A percentile compares a stretch with the other conserved stretches of the same genome.
Evolutionary conservation across 1,140 invertebrate species (phyloP).

Genomic region (Protaetia brevitarsis): DNA sequence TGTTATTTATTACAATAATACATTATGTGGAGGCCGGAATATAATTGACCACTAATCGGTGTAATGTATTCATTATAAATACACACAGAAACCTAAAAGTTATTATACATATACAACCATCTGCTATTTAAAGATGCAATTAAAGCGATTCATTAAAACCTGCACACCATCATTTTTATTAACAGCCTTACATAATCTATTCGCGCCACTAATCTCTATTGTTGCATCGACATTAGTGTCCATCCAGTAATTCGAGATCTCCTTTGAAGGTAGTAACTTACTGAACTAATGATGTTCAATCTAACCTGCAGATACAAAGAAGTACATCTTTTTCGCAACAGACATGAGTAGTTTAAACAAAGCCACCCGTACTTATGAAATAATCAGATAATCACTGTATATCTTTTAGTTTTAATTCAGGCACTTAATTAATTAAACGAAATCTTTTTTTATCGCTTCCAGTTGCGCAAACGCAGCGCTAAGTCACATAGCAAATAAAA

Average conservation of each 20-base stretch:
- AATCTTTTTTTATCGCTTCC: not conserved
- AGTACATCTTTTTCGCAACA: not conserved
- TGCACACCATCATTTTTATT: no score
- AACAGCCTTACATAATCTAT: no score
- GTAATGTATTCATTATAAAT: no score
- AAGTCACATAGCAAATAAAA: slow-evolving; percentile 1
- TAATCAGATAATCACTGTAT: not conserved
- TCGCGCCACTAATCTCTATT: no score
- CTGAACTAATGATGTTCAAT: slow-evolving; percentile 9
- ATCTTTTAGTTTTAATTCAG: slow-evolving; percentile 8
- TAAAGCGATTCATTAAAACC: no score
- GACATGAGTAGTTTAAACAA: not conserved
- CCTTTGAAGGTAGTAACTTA: not conserved
- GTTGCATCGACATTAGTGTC: not conserved
- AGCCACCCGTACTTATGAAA: not conserved
- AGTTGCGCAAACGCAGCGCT: not conserved
- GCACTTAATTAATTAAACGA: slow-evolving; percentile 2
- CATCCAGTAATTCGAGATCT: not conserved
- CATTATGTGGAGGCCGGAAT: no score
- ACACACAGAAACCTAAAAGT: no score
- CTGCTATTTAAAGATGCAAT: no score
- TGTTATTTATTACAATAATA: no score
- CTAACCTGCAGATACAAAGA: not conserved
- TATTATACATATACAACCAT: no score
- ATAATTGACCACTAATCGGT: no score